Evolutionary conservation across 2,888 invertebrate genomes (phyloP).

Genomic region (Eupithecia abbreviata): DNA sequence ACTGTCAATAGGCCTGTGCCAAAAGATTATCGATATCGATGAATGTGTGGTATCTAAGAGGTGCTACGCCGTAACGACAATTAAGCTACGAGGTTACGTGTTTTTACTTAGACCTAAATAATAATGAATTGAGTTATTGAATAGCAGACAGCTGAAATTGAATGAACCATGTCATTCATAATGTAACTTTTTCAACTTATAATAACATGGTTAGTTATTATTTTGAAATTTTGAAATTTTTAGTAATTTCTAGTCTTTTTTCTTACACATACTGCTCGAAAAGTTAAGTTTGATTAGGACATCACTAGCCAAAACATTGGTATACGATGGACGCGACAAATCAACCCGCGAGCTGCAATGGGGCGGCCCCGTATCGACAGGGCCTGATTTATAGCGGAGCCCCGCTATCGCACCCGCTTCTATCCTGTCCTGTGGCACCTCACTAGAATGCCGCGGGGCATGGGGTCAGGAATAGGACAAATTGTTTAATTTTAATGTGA

Average conservation of each 20-base stretch:
- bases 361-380: constrained; percentile 82
- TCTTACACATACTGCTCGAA: neutral
- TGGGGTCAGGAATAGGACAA: constrained; percentile 31
- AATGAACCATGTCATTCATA: neutral
- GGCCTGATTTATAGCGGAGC: constrained; percentile 77
- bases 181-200: neutral
- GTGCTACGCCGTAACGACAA: constrained; percentile 1
- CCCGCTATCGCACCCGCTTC: constrained; percentile 67
- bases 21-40: constrained; percentile 27
- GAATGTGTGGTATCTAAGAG: neutral
- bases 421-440: constrained; percentile 39
- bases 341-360: constrained; percentile 76
- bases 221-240: neutral
- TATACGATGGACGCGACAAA: constrained; percentile 80
- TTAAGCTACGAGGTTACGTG: constrained; percentile 14
- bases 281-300: constrained; percentile 10
- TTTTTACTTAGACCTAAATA: neutral
- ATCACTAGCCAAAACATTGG: constrained; percentile 57
- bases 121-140: neutral
- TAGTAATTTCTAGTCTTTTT: neutral
- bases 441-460: constrained; percentile 38
- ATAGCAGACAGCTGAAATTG: neutral
- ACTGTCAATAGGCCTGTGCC: constrained; percentile 53
- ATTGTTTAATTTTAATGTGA: constrained; percentile 43
- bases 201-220: neutral